Evolutionary conservation across 2,797 vertebrate species (phyloP).

Genomic region (Furcifer pardalis): DNA sequence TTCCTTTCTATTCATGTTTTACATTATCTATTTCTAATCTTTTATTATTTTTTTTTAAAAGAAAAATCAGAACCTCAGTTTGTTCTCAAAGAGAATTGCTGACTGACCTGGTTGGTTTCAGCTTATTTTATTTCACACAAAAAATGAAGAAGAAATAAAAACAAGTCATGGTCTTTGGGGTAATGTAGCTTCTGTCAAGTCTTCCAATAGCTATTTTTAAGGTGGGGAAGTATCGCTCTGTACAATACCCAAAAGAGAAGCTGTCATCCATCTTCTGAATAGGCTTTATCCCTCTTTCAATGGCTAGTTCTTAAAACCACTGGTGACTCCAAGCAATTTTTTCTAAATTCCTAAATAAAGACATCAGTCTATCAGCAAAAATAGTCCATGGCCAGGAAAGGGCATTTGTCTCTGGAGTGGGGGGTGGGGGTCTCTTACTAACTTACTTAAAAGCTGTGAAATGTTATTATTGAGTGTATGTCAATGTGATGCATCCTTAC

Average conservation of each 20-base stretch:
- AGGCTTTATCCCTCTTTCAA: constrained; percentile 73
- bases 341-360: constrained; percentile 79
- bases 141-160: constrained; percentile 20
- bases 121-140: constrained; percentile 43
- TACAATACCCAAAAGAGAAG: constrained; percentile 74
- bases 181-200: constrained; percentile 65
- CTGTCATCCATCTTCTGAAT: constrained; percentile 75
- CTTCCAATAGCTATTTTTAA: constrained; percentile 72
- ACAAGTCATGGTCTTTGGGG: constrained; percentile 50
- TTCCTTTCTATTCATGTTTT: neutral
- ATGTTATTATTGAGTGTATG: constrained; percentile 69
- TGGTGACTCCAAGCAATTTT: constrained; percentile 75
- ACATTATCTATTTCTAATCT: neutral
- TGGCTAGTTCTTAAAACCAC: constrained; percentile 71
- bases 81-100: constrained; percentile 40
- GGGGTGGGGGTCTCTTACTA: constrained; percentile 36
- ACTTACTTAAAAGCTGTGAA: constrained; percentile 74
- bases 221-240: constrained; percentile 69
- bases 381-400: constrained; percentile 64
- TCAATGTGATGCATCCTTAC: constrained; percentile 68
- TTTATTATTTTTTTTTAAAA: neutral
- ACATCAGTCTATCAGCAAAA: constrained; percentile 73
- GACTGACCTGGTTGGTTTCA: constrained; percentile 55
- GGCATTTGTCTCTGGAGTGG: constrained; percentile 65
- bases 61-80: constrained; percentile 36